Conservation (phyloP, 53 echinoderm and acorn worm genomes). For the Henricia sp. region DNA sequence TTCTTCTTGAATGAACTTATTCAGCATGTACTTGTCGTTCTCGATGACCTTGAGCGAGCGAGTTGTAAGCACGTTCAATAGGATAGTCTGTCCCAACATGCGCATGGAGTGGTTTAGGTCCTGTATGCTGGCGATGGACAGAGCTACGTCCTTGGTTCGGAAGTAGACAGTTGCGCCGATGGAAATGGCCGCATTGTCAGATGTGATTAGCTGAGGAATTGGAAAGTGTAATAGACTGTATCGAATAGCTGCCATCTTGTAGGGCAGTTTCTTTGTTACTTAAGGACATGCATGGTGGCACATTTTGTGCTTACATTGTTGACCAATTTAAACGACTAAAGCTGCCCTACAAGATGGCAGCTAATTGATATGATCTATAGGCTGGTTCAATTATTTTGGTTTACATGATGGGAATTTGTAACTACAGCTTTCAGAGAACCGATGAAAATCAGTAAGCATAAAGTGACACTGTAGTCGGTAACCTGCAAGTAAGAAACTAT, state of each 20-base stretch:
- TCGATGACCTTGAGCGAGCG: slow-evolving; percentile 65
- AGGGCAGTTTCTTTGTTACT: too few relatives aligned
- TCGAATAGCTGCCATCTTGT: neutral
- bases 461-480: too few relatives aligned
- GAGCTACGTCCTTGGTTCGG: slow-evolving; percentile 82
- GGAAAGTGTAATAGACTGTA: neutral
- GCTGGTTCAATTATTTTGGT: too few relatives aligned
- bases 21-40: slow-evolving; percentile 70
- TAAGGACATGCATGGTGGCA: too few relatives aligned
- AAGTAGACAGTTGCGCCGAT: slow-evolving; percentile 89
- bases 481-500: too few relatives aligned
- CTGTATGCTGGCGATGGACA: slow-evolving; percentile 86
- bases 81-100: slow-evolving; percentile 82
- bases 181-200: slow-evolving; percentile 86
- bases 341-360: too few relatives aligned
- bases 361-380: too few relatives aligned
- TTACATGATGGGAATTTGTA: too few relatives aligned
- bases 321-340: too few relatives aligned
- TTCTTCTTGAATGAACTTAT: slow-evolving; percentile 74
- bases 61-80: slow-evolving; percentile 74
- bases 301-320: too few relatives aligned
- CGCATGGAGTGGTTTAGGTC: slow-evolving; percentile 93
- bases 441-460: too few relatives aligned
- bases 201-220: slow-evolving; percentile 71
- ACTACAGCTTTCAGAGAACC: too few relatives aligned